Evolutionary conservation across 37 sponge, comb jelly and placozoan species (phyloP).

Genomic region (Amphimedon queenslandica): DNA sequence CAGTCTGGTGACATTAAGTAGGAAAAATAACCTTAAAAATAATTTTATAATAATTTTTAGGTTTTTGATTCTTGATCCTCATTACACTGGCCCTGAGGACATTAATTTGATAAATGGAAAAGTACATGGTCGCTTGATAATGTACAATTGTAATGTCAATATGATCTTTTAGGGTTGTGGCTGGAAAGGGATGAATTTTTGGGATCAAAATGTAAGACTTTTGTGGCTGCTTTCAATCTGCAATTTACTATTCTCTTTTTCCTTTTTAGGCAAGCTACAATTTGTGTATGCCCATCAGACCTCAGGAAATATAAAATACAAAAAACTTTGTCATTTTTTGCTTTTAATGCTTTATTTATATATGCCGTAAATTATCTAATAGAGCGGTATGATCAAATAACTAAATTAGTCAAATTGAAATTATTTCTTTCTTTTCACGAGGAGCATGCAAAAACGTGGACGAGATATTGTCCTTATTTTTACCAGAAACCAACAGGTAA

Average conservation of each 20-base stretch:
- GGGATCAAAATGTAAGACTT: constrained; percentile 85
- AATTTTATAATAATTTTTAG: constrained; percentile 14
- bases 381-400: too few relatives aligned
- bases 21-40: background rate
- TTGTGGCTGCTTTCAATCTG: too few relatives aligned
- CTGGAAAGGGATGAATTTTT: constrained; percentile 90
- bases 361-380: too few relatives aligned
- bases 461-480: too few relatives aligned
- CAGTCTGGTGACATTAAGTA: constrained; percentile 74
- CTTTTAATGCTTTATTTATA: background rate
- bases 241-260: too few relatives aligned
- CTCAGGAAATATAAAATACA: constrained; percentile 30
- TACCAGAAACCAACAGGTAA: too few relatives aligned
- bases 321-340: background rate
- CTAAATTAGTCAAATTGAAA: too few relatives aligned
- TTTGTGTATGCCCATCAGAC: constrained; percentile 86
- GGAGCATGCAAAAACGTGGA: too few relatives aligned
- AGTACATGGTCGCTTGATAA: constrained; percentile 9
- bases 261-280: constrained; percentile 83
- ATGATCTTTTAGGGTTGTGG: constrained; percentile 80
- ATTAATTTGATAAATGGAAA: constrained; percentile 69
- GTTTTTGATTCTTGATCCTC: constrained; percentile 95
- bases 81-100: constrained; percentile 94
- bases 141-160: constrained; percentile 1
- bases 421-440: too few relatives aligned